Evolutionary conservation across 2,888 invertebrate genomes (phyloP).

Genomic region (Schizaphis graminum): DNA sequence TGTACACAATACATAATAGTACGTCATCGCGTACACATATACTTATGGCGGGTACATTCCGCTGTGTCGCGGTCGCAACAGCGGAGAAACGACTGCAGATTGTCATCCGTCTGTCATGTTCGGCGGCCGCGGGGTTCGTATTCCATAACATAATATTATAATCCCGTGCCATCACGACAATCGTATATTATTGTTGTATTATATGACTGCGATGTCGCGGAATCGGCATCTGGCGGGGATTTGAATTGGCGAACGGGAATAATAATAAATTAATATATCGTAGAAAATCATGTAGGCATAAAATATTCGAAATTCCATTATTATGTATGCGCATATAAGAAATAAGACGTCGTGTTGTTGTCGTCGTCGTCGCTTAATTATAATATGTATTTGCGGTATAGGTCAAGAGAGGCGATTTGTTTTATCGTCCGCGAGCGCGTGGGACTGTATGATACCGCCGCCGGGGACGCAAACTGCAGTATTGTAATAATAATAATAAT

Average conservation of each 20-base stretch:
- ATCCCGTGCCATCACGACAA: background rate
- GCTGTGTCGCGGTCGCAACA: background rate
- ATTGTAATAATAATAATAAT: background rate
- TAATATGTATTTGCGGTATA: background rate
- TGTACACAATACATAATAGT: background rate
- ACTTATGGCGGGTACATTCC: background rate
- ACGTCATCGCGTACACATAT: background rate
- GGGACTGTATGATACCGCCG: background rate
- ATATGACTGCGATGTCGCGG: background rate
- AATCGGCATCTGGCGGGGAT: background rate
- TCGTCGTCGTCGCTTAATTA: background rate
- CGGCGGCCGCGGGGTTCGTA: background rate
- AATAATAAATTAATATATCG: constrained; percentile 10
- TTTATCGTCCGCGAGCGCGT: background rate
- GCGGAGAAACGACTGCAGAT: background rate
- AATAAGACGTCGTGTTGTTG: background rate
- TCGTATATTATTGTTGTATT: background rate
- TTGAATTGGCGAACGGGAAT: background rate
- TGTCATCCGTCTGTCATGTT: background rate
- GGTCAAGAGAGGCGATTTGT: constrained; percentile 6
- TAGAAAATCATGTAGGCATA: background rate
- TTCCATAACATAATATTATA: background rate
- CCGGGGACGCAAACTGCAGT: background rate
- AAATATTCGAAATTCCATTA: background rate
- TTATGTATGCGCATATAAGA: background rate